These are phyloP conservation scores for Phalanger gymnotis DNA, from an alignment of 2,797 vertebrate genomes.

Conservation along the genomic window DNA sequence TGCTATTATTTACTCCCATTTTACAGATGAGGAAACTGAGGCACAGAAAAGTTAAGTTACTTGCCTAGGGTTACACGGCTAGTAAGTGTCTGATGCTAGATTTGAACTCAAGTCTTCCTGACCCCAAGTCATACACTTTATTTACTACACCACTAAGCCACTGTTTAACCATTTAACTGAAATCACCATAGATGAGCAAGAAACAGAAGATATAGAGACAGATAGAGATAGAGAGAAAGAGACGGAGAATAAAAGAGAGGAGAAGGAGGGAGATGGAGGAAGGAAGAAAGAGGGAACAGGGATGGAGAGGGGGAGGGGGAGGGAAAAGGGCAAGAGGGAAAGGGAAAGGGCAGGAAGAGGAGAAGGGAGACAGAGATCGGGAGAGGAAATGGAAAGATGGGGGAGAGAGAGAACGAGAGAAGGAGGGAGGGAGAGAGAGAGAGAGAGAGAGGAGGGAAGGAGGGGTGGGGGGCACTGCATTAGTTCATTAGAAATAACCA, in stretches of 20 bases:
- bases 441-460: background rate
- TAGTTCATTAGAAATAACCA: slow-evolving; percentile 9
- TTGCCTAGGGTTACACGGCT: background rate
- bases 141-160: background rate
- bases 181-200: background rate
- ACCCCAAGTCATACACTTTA: background rate
- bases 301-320: background rate
- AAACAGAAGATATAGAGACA: background rate
- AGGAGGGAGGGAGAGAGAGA: background rate
- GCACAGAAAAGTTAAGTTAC: background rate
- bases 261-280: too few relatives aligned
- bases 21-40: background rate
- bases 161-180: background rate
- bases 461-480: background rate
- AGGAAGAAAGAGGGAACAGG: too few relatives aligned
- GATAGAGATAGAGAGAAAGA: background rate
- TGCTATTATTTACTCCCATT: background rate
- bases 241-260: background rate
- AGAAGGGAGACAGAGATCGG: fast-evolving
- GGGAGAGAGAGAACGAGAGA: fast-evolving
- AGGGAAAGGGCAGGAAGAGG: slow-evolving; percentile 20
- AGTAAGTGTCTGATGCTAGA: background rate
- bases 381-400: fast-evolving
- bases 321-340: fast-evolving
- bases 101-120: background rate